Conservation (phyloP, 1,140 invertebrate genomes). For the Drosophila lowei region DNA sequence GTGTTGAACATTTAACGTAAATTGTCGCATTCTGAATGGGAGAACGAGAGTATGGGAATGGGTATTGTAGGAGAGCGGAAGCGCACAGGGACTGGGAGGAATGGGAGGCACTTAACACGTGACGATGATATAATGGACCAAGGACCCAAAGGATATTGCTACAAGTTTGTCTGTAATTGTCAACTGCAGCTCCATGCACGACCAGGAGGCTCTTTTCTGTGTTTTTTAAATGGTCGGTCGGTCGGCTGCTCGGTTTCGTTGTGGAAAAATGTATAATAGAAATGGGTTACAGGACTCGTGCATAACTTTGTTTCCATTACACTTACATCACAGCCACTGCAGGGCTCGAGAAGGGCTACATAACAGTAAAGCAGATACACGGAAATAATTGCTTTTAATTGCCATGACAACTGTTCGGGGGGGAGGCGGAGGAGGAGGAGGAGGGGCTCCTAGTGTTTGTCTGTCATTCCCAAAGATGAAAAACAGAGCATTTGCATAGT, state of each 20-base stretch:
- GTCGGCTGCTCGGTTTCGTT: background rate
- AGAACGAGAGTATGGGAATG: no score
- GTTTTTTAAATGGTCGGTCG: background rate
- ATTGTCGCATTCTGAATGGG: constrained; percentile 67
- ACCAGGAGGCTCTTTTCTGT: no score
- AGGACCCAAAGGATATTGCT: constrained; percentile 46
- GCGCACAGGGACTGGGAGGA: background rate
- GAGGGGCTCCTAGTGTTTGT: constrained; percentile 7
- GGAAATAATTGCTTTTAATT: constrained; percentile 63
- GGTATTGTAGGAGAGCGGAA: background rate
- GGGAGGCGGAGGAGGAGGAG: no score
- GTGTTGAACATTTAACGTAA: constrained; percentile 78
- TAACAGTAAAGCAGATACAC: constrained; percentile 7
- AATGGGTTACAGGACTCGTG: constrained; percentile 29
- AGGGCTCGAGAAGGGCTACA: constrained; percentile 9
- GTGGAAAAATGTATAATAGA: constrained; percentile 26
- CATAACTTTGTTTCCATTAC: constrained; percentile 26
- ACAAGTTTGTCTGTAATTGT: constrained; percentile 55
- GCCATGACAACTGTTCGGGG: constrained; percentile 46
- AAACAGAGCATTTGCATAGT: no score
- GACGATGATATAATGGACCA: constrained; percentile 36
- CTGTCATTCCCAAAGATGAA: constrained; percentile 16
- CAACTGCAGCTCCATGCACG: constrained; percentile 24
- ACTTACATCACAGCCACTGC: constrained; percentile 7
- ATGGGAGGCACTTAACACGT: constrained; percentile 71